These are phyloP conservation scores for Euschistus heros DNA, from an alignment of 1,140 invertebrate genomes.

Conservation along the genomic window DNA sequence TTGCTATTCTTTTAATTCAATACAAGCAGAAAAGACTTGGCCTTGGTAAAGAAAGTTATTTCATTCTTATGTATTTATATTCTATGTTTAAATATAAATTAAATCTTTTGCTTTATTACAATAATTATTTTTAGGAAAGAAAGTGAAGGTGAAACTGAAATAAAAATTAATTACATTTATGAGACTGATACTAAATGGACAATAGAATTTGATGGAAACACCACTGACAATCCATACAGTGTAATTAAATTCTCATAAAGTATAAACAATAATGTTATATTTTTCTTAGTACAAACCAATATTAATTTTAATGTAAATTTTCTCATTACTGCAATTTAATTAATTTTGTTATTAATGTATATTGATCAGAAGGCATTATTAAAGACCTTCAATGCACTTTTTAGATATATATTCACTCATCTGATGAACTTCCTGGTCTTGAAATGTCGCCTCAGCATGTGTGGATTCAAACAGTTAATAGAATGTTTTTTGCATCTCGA, in stretches of 20 bases:
- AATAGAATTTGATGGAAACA: conserved; percentile 38
- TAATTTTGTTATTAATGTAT: neutral
- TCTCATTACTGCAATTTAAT: neutral
- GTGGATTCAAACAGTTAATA: conserved; percentile 50
- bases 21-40: conserved; percentile 38
- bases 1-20: conserved; percentile 56
- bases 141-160: neutral
- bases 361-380: neutral
- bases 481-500: conserved; percentile 53
- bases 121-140: conserved; percentile 16
- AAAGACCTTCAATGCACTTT: conserved; percentile 18
- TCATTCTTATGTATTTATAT: too few species aligned
- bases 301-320: neutral
- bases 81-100: too few species aligned
- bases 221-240: neutral
- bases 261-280: neutral
- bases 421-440: conserved; percentile 51
- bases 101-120: too few species aligned
- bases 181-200: conserved; percentile 52
- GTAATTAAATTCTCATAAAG: neutral
- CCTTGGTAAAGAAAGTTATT: conserved; percentile 37
- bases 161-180: conserved; percentile 41
- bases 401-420: conserved; percentile 53
- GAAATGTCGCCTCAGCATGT: conserved; percentile 53
- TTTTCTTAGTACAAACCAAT: neutral